A percentile compares a stretch with the other conserved stretches of the same genome.
Evolutionary conservation across 2,797 vertebrate genomes (phyloP).

Genomic region (Sparidentex hasta): DNA sequence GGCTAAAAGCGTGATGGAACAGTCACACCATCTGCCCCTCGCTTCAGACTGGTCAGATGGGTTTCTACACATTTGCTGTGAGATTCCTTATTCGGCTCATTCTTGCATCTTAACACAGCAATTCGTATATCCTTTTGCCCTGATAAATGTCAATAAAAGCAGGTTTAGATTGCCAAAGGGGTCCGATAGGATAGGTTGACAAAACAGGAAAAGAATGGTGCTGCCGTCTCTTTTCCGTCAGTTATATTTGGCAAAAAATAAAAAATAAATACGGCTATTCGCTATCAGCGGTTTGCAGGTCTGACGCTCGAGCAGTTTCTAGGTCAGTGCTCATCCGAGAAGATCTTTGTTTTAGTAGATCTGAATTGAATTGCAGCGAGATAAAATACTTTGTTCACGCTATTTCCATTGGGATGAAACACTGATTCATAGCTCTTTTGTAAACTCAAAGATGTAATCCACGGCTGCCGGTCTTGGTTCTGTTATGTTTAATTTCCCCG

Average conservation of each 20-base stretch:
- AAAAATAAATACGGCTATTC: slow-evolving; percentile 1
- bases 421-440: neutral
- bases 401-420: neutral
- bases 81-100: slow-evolving; percentile 10
- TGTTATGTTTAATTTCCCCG: neutral
- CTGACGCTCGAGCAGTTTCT: neutral
- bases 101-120: neutral
- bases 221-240: too few relatives aligned
- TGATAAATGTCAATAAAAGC: neutral
- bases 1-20: neutral
- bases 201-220: neutral
- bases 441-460: neutral
- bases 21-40: slow-evolving; percentile 14
- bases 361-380: neutral
- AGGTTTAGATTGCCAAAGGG: neutral
- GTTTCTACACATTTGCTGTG: neutral
- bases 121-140: rapidly evolving
- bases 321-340: neutral
- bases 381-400: neutral
- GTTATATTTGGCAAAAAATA: neutral
- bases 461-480: neutral
- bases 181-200: neutral
- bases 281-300: neutral
- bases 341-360: neutral
- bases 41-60: neutral